Conservation (phyloP, 2,113 vertebrate genomes). For the Xiphias gladius region DNA sequence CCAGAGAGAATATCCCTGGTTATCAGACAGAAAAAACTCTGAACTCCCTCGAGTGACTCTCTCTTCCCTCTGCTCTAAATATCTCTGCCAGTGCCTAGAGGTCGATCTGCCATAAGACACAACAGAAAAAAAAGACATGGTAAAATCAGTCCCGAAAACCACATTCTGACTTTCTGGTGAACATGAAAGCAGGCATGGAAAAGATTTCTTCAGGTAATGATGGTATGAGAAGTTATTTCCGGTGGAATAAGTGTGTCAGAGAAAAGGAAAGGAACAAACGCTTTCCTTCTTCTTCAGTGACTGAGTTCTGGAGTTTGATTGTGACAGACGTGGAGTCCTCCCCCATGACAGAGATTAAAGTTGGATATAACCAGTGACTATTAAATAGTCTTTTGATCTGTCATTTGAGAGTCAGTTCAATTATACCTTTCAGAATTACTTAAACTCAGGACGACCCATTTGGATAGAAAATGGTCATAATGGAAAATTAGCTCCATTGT, state of each 20-base stretch:
- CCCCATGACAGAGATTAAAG: background rate
- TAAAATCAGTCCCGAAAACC: constrained; percentile 25
- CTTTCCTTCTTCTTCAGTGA: background rate
- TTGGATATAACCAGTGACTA: background rate
- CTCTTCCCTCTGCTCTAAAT: constrained; percentile 63
- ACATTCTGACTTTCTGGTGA: constrained; percentile 2
- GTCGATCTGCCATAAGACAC: constrained; percentile 50
- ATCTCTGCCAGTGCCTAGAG: constrained; percentile 42
- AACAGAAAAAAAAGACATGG: background rate
- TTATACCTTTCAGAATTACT: background rate
- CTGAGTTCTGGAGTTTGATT: background rate
- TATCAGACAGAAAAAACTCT: background rate
- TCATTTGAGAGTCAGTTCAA: background rate
- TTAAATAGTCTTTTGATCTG: background rate
- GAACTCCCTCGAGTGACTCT: constrained; percentile 35
- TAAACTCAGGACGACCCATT: background rate
- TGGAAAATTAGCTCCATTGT: background rate
- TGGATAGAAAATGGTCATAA: background rate
- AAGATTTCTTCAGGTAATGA: background rate
- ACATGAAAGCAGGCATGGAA: constrained; percentile 26
- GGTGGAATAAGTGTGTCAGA: constrained; percentile 18
- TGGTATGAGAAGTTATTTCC: constrained; percentile 23
- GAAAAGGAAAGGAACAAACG: constrained; percentile 2
- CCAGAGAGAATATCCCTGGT: constrained; percentile 7
- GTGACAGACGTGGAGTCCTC: background rate